Percentiles rank a stretch among this genome's conserved stretches.
These are phyloP conservation scores for Trachelus iudaicus DNA, from an alignment of 2,888 invertebrate species.

Conservation along the genomic window DNA sequence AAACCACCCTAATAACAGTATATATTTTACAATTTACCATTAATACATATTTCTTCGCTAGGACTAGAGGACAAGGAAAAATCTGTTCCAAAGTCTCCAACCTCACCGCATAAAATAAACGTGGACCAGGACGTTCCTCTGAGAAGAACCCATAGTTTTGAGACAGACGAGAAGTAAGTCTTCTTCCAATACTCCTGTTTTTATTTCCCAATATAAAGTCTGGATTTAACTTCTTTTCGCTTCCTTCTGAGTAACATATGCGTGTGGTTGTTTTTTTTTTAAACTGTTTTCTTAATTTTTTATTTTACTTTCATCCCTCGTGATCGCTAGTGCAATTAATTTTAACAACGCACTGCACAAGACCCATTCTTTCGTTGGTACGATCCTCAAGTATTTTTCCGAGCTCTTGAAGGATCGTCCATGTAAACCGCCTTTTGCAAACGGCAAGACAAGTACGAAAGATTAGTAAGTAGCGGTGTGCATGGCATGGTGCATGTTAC, in stretches of 20 bases:
- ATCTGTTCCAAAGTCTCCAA: conserved; percentile 55
- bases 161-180: conserved; percentile 89
- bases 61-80: conserved; percentile 65
- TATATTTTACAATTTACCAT: conserved; percentile 12
- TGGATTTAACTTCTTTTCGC: not conserved
- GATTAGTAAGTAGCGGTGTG: conserved; percentile 51
- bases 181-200: not conserved
- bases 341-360: conserved; percentile 1
- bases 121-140: conserved; percentile 76
- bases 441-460: conserved; percentile 14
- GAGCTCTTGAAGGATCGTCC: not conserved
- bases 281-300: conserved; percentile 6
- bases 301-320: not conserved
- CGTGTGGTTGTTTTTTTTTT: conserved; percentile 8
- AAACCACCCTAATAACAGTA: not conserved
- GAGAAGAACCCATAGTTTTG: conserved; percentile 87
- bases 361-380: not conserved
- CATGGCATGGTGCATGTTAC: conserved; percentile 65
- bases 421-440: not conserved
- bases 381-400: not conserved
- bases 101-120: conserved; percentile 61
- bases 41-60: conserved; percentile 31
- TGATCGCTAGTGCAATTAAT: conserved; percentile 1
- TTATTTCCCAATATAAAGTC: not conserved
- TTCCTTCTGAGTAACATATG: not conserved